Evolutionary conservation across 2,888 invertebrate species (phyloP).

Genomic region (Tenthredo mesomela): DNA sequence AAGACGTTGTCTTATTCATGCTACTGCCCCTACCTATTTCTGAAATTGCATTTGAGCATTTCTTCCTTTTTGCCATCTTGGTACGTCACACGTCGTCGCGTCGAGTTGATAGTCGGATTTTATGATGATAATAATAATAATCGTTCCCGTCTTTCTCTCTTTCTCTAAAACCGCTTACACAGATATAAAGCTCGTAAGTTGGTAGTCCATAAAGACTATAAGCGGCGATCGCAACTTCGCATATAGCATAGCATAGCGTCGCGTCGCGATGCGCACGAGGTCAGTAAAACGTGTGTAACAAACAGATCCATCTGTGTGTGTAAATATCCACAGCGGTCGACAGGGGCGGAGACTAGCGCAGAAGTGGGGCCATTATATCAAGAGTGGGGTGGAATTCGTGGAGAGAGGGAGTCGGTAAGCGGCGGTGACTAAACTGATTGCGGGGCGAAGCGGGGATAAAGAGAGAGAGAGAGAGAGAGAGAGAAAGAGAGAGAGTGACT

Average conservation of each 20-base stretch:
- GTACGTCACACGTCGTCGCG: too few species aligned
- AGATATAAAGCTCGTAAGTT: background rate
- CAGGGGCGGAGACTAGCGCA: conserved; percentile 40
- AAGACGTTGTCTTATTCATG: background rate
- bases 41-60: background rate
- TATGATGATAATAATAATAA: background rate
- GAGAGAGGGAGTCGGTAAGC: conserved; percentile 32
- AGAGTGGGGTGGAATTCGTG: conserved; percentile 24
- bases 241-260: background rate
- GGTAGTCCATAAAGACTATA: conserved; percentile 11
- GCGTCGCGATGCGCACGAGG: conserved; percentile 11
- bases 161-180: background rate
- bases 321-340: conserved; percentile 34
- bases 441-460: background rate
- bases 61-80: background rate
- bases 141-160: background rate
- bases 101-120: background rate
- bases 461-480: background rate
- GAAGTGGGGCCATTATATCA: conserved; percentile 39
- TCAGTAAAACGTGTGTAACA: conserved; percentile 8
- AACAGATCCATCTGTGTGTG: background rate
- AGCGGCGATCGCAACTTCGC: background rate
- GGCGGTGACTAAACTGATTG: conserved; percentile 27
- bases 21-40: background rate
- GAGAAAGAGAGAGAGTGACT: background rate